Base-by-base conservation (phyloP, 2,888 invertebrate genomes). In the Drosophila borealis region DNA sequence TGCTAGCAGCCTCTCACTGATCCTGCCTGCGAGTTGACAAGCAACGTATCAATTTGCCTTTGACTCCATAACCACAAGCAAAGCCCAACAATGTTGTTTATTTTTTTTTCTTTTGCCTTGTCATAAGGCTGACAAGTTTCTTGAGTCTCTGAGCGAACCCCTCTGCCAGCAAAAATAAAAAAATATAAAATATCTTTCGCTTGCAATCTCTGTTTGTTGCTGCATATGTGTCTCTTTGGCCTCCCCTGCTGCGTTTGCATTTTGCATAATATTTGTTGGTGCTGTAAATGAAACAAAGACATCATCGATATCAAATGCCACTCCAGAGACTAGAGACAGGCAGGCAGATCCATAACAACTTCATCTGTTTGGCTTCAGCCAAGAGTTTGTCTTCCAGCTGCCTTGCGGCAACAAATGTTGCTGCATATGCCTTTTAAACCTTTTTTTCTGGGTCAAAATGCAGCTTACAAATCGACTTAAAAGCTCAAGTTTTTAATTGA, bases 291-390 rank as follows among this genome's bases (percentile, higher is more conserved):
- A 89, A 87, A 84, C 88, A 89, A 81, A 89, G 85, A 84, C 89
- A 89, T 83, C 88, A 83, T 88, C 80, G 86, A 88, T 85, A 89
- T 85, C 89, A 88, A 85, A 89, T 85, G 74, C 81, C 86, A 72
- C 39, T 49, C 46, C 49, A 60, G 55, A 42, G 56, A 57, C 34
- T n/a, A 14, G 13, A 49, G 55, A 36, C 45, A 2, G 19, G 42
- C 19, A 37, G 61, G 46, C 19, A 29, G 29, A 29, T 29, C 29
- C 29, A 29, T 29, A 29, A 29, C 45, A 19, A 3, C 49, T 36
- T 25, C 49, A 61, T 55, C 65, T 86, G 78, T 77, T 64, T 83
- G 81, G 88, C 81, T 82, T 87, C 81, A 70, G 36, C 36, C 60
- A 56, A 66, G 21, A 53, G 39, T 45, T 25, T 63, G 55, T 48